phyloP scores from a whole-genome alignment of 2,888 invertebrate genomes.

The Rambutsinella grinnellia region DNA sequence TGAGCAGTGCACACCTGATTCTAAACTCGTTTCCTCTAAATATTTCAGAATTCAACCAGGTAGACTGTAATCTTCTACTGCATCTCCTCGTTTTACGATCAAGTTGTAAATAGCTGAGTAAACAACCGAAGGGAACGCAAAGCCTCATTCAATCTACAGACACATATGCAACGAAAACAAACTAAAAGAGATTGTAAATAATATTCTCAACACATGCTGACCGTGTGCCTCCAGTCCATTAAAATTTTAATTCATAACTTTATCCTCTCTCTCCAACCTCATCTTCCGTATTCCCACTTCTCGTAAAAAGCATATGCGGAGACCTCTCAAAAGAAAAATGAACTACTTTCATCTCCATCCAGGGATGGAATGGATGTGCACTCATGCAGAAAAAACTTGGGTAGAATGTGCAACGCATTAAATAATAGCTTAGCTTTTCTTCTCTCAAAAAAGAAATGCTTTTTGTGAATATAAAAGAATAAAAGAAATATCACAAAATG shows the following conservation, averaged over 20 bases:
- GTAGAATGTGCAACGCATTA: conserved; percentile 25
- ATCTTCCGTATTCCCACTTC: too few species aligned
- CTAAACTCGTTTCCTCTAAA: too few species aligned
- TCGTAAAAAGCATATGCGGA: too few species aligned
- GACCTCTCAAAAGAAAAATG: conserved; percentile 10
- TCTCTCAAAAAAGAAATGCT: background rate
- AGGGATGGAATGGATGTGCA: conserved; percentile 27
- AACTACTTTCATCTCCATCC: too few species aligned
- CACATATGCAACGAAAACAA: background rate
- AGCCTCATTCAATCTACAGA: background rate
- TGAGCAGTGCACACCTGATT: too few species aligned
- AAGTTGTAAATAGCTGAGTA: too few species aligned
- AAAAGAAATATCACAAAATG: background rate
- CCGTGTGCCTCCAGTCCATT: background rate
- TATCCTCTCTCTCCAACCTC: background rate
- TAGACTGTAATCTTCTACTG: too few species aligned
- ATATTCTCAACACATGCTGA: background rate
- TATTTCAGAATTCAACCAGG: too few species aligned
- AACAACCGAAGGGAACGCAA: too few species aligned
- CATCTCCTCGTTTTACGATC: too few species aligned
- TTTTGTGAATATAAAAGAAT: background rate
- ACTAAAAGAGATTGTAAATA: background rate
- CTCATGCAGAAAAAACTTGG: conserved; percentile 50
- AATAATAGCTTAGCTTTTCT: conserved; percentile 29
- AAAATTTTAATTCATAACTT: conserved; percentile 5